These are phyloP conservation scores for Drosophila melanogaster DNA, from an alignment of 1,140 invertebrate genomes.

Conservation along the genomic window DNA sequence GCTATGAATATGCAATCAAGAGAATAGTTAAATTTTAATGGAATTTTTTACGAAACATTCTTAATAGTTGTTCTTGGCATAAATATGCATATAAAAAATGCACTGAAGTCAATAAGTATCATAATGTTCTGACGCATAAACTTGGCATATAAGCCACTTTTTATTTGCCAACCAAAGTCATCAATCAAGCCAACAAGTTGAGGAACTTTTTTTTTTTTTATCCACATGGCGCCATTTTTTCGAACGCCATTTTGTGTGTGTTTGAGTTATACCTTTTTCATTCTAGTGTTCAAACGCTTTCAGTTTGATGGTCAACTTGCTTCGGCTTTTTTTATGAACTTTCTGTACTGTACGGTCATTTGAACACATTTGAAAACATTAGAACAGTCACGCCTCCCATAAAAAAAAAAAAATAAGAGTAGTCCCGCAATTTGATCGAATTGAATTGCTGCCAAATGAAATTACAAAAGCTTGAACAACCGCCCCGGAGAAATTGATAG, in stretches of 20 bases:
- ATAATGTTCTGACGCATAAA: conserved; percentile 20
- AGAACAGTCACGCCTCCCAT: conserved; percentile 14
- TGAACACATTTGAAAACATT: conserved; percentile 31
- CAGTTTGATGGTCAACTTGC: conserved; percentile 42
- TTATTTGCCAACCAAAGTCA: conserved; percentile 32
- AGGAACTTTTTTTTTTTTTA: conserved; percentile 29
- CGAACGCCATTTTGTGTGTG: conserved; percentile 28
- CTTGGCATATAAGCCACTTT: conserved; percentile 11
- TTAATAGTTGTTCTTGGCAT: too few relatives aligned
- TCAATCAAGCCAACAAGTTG: conserved; percentile 47
- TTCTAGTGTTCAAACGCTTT: conserved; percentile 38
- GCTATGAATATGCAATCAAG: too few relatives aligned
- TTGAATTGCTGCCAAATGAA: conserved; percentile 42
- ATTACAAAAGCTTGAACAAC: conserved; percentile 32
- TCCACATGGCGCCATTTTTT: conserved; percentile 44
- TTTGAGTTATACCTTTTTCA: conserved; percentile 1
- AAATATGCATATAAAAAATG: too few relatives aligned
- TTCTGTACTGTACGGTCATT: conserved; percentile 7
- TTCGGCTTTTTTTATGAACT: conserved; percentile 21
- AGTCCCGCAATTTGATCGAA: conserved; percentile 17
- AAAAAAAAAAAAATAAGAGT: conserved; percentile 4
- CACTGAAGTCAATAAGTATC: neutral
- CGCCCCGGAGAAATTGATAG: conserved; percentile 28
- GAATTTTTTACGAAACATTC: neutral
- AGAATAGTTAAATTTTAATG: neutral